Evolutionary conservation across 2,113 vertebrate species (phyloP).

Genomic region (Echinops telfairi): DNA sequence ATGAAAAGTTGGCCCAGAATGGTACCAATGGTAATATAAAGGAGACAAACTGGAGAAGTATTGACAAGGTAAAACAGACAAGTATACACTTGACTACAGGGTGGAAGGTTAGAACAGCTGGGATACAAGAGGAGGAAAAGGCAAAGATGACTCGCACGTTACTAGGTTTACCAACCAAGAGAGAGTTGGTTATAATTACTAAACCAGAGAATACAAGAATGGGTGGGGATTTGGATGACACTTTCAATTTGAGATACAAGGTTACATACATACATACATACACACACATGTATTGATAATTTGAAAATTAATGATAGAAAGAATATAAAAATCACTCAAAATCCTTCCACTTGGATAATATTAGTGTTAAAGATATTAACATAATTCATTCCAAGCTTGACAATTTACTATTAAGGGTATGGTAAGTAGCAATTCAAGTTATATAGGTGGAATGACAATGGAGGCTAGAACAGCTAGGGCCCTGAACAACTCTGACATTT

Average conservation of each 20-base stretch:
- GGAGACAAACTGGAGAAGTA: not conserved
- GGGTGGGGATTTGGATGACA: not conserved
- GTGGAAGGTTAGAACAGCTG: not conserved
- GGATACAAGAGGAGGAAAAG: not conserved
- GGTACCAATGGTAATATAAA: not conserved
- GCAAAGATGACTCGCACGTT: not conserved
- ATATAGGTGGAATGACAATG: not conserved
- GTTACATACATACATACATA: too few relatives aligned
- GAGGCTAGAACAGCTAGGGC: not conserved
- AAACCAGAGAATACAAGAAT: not conserved
- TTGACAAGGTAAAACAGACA: not conserved
- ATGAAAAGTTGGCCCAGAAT: not conserved
- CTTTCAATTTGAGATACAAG: not conserved
- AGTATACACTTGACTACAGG: not conserved
- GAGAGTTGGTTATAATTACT: not conserved
- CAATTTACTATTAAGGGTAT: constrained; percentile 36
- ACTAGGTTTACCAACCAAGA: constrained; percentile 4
- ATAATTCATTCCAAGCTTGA: not conserved
- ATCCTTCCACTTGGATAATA: not conserved
- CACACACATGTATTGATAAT: not conserved
- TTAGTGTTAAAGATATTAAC: constrained; percentile 11
- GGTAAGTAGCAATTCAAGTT: not conserved
- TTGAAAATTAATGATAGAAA: constrained; percentile 25
- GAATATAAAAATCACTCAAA: constrained; percentile 36
- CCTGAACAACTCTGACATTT: not conserved